Conservation (phyloP, 1,140 invertebrate species). For the Megathymus violae region DNA sequence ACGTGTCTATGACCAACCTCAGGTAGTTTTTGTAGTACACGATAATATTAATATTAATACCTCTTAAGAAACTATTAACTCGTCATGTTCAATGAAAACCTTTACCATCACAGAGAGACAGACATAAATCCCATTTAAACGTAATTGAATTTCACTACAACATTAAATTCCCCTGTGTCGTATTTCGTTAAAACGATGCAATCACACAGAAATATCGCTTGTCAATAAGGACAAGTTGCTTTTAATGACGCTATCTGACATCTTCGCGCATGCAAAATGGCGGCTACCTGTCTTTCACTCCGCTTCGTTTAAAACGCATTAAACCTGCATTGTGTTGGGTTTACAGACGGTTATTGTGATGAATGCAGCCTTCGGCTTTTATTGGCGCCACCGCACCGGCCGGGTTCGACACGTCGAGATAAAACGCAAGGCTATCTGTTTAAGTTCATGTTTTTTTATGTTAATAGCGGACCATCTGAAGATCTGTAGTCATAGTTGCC, state of each 20-base stretch:
- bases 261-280: slow-evolving; percentile 17
- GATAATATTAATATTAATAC: too few relatives aligned
- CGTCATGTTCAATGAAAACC: too few relatives aligned
- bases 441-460: background rate
- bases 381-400: slow-evolving; percentile 4
- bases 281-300: slow-evolving; percentile 3
- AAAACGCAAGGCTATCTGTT: slow-evolving; percentile 13
- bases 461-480: too few relatives aligned
- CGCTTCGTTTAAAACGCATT: slow-evolving; percentile 34
- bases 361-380: slow-evolving; percentile 34
- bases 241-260: slow-evolving; percentile 17
- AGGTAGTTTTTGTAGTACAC: too few relatives aligned
- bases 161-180: background rate
- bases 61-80: too few relatives aligned
- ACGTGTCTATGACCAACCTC: too few relatives aligned
- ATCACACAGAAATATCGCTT: slow-evolving; percentile 1
- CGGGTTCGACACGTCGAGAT: slow-evolving; percentile 13
- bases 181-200: background rate
- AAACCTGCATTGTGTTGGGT: slow-evolving; percentile 27
- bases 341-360: slow-evolving; percentile 42
- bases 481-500: too few relatives aligned
- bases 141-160: background rate
- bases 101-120: too few relatives aligned
- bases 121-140: background rate
- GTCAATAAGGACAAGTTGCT: slow-evolving; percentile 8